These are phyloP conservation scores for Elgaria multicarinata DNA, from an alignment of 2,113 vertebrate species.

Conservation along the genomic window DNA sequence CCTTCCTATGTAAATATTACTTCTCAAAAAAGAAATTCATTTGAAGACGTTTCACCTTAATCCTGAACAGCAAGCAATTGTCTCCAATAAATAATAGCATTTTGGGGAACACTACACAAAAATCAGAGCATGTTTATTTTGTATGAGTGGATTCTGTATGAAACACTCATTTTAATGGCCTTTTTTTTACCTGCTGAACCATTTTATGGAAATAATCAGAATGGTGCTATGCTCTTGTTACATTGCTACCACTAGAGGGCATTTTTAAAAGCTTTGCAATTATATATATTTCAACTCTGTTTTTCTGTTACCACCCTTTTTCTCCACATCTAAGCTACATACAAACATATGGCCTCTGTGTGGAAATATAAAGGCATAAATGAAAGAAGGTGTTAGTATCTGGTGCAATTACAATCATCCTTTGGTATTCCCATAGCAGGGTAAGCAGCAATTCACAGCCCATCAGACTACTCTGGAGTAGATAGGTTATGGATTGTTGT, in stretches of 20 bases:
- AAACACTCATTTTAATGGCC: fast-evolving
- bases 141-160: background rate
- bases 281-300: fast-evolving
- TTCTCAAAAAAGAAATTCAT: conserved; percentile 13
- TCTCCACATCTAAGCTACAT: background rate
- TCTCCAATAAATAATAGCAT: background rate
- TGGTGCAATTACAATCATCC: background rate
- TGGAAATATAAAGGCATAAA: conserved; percentile 40
- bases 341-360: background rate
- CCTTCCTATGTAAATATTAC: background rate
- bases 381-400: background rate
- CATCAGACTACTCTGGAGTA: background rate
- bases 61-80: background rate
- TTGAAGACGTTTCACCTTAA: conserved; percentile 70
- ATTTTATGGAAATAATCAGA: background rate
- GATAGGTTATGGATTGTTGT: background rate
- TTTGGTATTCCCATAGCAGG: background rate
- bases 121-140: background rate
- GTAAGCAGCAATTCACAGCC: background rate
- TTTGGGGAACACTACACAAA: conserved; percentile 28
- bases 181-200: background rate
- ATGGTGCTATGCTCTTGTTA: conserved; percentile 67
- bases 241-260: background rate
- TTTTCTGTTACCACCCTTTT: background rate
- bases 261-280: conserved; percentile 46